A percentile compares a stretch with the other conserved stretches of the same genome.
Conservation (phyloP, 2,888 invertebrate genomes). For the Nebria salina region DNA sequence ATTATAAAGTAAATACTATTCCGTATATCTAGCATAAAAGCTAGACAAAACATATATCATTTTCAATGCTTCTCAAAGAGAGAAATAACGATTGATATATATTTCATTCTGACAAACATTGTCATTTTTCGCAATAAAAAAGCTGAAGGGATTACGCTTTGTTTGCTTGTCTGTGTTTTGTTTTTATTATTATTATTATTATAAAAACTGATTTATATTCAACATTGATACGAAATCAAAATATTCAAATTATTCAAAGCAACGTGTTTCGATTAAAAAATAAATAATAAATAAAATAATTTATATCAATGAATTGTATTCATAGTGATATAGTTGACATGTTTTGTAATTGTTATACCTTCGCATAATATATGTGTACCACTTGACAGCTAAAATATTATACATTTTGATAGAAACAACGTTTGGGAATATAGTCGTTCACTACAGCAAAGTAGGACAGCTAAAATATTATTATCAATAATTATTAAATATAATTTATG, state of each 20-base stretch:
- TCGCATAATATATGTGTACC: no score
- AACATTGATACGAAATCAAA: conserved; percentile 35
- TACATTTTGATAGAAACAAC: no score
- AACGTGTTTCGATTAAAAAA: background rate
- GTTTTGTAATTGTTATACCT: background rate
- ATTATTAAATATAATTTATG: no score
- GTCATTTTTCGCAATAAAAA: background rate
- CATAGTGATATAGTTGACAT: background rate
- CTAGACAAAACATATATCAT: background rate
- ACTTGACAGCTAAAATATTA: no score
- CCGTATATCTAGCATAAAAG: background rate
- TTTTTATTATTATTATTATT: conserved; percentile 7
- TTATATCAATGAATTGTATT: background rate
- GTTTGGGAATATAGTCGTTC: no score
- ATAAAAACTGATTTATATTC: conserved; percentile 43
- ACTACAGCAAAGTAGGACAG: no score
- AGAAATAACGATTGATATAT: background rate
- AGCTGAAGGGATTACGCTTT: background rate
- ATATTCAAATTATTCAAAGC: conserved; percentile 42
- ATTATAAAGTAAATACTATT: background rate
- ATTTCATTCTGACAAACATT: background rate
- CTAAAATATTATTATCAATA: no score
- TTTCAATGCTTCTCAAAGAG: background rate
- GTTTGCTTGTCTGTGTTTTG: background rate
- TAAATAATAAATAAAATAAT: background rate